Evolutionary conservation across 1,140 invertebrate species (phyloP), one percentile per base, ranked within the genome.

Genomic region (Ctenoplectra terminalis): DNA sequence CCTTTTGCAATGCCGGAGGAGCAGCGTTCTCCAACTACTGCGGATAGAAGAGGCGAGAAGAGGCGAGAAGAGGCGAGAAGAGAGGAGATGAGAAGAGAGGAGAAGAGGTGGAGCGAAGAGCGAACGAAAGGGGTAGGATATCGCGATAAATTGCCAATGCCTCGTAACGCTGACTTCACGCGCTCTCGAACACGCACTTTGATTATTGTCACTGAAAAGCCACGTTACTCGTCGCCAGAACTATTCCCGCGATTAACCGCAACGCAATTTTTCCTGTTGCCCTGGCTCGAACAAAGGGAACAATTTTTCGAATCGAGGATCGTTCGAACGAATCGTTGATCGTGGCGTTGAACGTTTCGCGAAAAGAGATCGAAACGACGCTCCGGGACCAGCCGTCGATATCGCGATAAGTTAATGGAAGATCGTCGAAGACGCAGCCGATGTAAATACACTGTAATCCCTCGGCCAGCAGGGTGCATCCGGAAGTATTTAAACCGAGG

Each of bases 1-100:
- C 89, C 83, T 91, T 92, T 91, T 91, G 88, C 82, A 73, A 88
- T 67, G 81, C 86, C 88, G 78, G 82, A 84, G 84, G 73, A 80
- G 76, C 56, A 50, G 29, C 71, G n/a, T n/a, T 48, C 77, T 67
- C 61, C 66, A 31, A 81, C 71, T 70, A 58, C 60, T 48, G 79
- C 50, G 58, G 58, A 74, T 50, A 60, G 54, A 64, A 63, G 20
- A 58, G 40, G 15, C 11, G 26, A 2, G n/a, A n/a, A n/a, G n/a
- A n/a, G n/a, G n/a, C n/a, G n/a, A n/a, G n/a, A n/a, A n/a, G n/a
- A n/a, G n/a, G n/a, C n/a, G n/a, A n/a, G n/a, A n/a, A n/a, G n/a
- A n/a, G n/a, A n/a, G n/a, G n/a, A n/a, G n/a, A n/a, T 26, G n/a
- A 1, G 40, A 29, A 17, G 20, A 5, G 26, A 52, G 5, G 29